phyloP scores from a whole-genome alignment of 2,797 vertebrate species.

The Myripristis murdjan region DNA sequence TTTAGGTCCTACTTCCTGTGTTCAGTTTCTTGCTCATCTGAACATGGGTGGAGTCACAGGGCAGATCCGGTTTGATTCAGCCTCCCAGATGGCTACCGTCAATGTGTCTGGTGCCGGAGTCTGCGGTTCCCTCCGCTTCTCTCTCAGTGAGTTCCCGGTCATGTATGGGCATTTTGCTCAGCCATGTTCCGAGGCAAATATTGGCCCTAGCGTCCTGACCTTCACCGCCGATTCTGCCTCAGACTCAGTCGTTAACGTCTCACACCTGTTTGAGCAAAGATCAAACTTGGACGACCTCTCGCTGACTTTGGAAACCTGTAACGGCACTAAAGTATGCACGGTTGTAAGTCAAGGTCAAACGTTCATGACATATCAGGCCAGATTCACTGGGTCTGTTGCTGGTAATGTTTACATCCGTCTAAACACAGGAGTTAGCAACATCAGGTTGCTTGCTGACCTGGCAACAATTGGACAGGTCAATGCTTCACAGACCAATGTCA shows the following conservation, averaged over 20 bases:
- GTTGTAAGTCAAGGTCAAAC: constrained; percentile 61
- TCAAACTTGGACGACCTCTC: constrained; percentile 82
- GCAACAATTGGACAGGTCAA: constrained; percentile 62
- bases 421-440: constrained; percentile 20
- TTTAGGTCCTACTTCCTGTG: constrained; percentile 72
- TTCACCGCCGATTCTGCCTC: constrained; percentile 53
- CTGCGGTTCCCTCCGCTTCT: constrained; percentile 74
- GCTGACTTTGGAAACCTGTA: constrained; percentile 78
- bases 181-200: constrained; percentile 79
- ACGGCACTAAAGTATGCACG: constrained; percentile 72
- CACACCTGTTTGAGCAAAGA: constrained; percentile 56
- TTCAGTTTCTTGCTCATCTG: constrained; percentile 77
- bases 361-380: constrained; percentile 73
- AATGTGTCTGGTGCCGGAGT: constrained; percentile 71
- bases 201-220: constrained; percentile 74
- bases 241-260: constrained; percentile 42
- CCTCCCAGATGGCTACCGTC: constrained; percentile 53
- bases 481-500: constrained; percentile 44
- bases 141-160: constrained; percentile 84
- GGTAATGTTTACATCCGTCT: constrained; percentile 85
- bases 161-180: constrained; percentile 81
- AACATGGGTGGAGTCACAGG: constrained; percentile 87
- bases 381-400: constrained; percentile 76
- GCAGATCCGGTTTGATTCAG: constrained; percentile 75
- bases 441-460: constrained; percentile 79